Evolutionary conservation across 2,888 invertebrate species (phyloP).

Genomic region (Drosophila atripex): DNA sequence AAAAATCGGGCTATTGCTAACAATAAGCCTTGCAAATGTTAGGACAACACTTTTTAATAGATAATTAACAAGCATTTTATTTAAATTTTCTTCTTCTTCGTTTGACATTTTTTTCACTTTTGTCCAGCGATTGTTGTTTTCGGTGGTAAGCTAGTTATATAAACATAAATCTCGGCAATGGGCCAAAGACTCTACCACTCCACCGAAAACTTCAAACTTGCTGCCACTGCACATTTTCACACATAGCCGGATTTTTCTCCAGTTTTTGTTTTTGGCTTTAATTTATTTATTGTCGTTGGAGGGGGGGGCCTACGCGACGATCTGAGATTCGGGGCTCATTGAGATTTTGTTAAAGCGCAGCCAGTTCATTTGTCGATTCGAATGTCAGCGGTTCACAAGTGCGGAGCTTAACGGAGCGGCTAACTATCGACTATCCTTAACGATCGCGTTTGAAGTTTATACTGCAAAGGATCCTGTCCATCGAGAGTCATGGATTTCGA

Average conservation of each 20-base stretch:
- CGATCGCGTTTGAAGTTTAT: background rate
- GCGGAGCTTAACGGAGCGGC: conserved; percentile 53
- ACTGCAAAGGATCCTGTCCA: conserved; percentile 35
- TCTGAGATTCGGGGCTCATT: conserved; percentile 40
- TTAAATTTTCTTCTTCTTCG: conserved; percentile 60
- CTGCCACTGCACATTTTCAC: conserved; percentile 76
- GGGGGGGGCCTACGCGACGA: conserved; percentile 40
- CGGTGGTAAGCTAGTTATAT: conserved; percentile 45
- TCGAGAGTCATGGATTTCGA: conserved; percentile 88
- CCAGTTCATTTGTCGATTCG: conserved; percentile 69
- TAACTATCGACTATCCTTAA: conserved; percentile 1
- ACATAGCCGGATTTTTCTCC: conserved; percentile 52
- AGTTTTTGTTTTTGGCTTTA: conserved; percentile 17
- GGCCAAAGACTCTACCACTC: conserved; percentile 18
- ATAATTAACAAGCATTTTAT: conserved; percentile 66
- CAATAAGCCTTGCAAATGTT: conserved; percentile 23
- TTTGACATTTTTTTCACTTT: conserved; percentile 54
- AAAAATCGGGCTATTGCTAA: conserved; percentile 18
- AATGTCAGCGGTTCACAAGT: conserved; percentile 75
- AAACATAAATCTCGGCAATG: conserved; percentile 75
- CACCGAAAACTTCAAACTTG: conserved; percentile 58
- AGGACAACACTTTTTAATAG: conserved; percentile 43
- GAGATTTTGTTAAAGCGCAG: conserved; percentile 47
- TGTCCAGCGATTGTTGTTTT: conserved; percentile 43
- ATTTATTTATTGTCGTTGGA: conserved; percentile 3